Evolutionary conservation across 2,888 invertebrate genomes (phyloP).

Genomic region (Drosophila siamana): DNA sequence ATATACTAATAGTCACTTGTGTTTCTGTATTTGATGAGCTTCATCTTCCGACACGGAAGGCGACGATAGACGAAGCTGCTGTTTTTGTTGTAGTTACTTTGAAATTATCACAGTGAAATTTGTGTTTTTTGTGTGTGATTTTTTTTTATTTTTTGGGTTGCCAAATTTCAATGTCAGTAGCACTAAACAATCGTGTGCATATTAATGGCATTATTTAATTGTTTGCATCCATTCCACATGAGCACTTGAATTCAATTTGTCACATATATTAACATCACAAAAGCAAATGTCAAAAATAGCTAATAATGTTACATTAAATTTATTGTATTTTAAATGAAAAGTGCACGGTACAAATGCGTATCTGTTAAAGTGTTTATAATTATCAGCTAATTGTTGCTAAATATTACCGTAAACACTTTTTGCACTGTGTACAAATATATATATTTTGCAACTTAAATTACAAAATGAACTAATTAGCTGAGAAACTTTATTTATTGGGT

Average conservation of each 20-base stretch:
- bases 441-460: conserved; percentile 1
- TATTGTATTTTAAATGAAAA: background rate
- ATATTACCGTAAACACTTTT: background rate
- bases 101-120: conserved; percentile 68
- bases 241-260: conserved; percentile 1
- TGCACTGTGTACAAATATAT: background rate
- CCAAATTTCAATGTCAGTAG: conserved; percentile 76
- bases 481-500: background rate
- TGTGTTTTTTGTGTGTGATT: conserved; percentile 27
- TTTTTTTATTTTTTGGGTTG: conserved; percentile 33
- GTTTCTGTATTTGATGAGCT: conserved; percentile 24
- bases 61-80: conserved; percentile 45
- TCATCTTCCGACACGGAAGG: conserved; percentile 80
- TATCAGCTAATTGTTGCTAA: conserved; percentile 3
- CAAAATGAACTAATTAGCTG: background rate
- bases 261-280: background rate
- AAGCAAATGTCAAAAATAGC: background rate
- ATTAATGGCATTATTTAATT: conserved; percentile 52
- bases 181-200: conserved; percentile 61
- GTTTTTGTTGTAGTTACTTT: conserved; percentile 35
- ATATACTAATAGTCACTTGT: conserved; percentile 24
- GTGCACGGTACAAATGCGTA: no score
- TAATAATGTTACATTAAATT: background rate
- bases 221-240: conserved; percentile 16
- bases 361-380: background rate